These are phyloP conservation scores for Mixornis gularis DNA, from an alignment of 2,113 vertebrate genomes.

Conservation along the genomic window DNA sequence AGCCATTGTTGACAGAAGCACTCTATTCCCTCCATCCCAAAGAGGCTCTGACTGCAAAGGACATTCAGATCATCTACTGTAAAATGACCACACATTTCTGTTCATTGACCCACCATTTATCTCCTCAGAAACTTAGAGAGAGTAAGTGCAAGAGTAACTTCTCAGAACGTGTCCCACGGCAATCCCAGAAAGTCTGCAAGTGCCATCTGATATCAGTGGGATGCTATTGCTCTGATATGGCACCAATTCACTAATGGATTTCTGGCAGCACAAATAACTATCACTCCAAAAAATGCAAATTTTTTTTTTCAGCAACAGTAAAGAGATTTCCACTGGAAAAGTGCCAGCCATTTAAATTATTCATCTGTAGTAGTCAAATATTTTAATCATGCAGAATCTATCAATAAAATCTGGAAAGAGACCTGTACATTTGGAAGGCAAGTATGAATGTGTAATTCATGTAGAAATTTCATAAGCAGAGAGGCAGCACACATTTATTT, in stretches of 20 bases:
- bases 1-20: constrained; percentile 43
- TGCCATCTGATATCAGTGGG: background rate
- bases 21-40: background rate
- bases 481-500: constrained; percentile 63
- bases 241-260: background rate
- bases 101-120: background rate
- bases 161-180: background rate
- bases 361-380: background rate
- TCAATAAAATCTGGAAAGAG: background rate
- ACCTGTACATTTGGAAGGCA: background rate
- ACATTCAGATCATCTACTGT: background rate
- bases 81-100: background rate
- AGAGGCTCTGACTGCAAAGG: background rate
- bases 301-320: background rate
- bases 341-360: constrained; percentile 17
- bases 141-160: background rate
- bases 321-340: background rate
- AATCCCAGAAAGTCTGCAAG: background rate
- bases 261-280: background rate
- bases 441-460: constrained; percentile 13
- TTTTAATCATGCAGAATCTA: background rate
- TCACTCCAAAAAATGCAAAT: background rate
- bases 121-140: background rate
- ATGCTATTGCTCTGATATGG: background rate
- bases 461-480: constrained; percentile 72